Evolutionary conservation across 1,140 invertebrate species (phyloP), one percentile per base, ranked within the genome.

Genomic region (Calliphora vicina): DNA sequence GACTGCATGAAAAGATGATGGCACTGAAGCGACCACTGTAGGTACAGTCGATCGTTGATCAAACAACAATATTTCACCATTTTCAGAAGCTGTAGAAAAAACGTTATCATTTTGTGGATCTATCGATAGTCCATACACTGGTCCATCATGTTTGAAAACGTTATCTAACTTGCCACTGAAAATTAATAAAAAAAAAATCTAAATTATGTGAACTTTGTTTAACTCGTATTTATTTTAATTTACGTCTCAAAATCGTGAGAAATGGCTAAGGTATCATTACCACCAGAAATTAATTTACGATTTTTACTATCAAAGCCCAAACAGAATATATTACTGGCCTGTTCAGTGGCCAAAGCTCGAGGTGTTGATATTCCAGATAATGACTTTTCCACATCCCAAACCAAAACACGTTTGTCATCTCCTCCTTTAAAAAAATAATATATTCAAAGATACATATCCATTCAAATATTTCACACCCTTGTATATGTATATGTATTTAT

Each of bases 271-370:
- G 98, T 96, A 92, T 99, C 97, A 92, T 98, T 98, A 78, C 97
- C 97, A 83, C 96, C 97, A 43, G 97, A 99, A 90, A 97, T 97
- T 85, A 98, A 94, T 89, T 94, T 95, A 27, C 93, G 92, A 88
- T 96, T 97, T 61, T 93, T 92, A 84, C 92, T 94, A 86, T 97
- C 96, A 86, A 98, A 97, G 29, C 94, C 96, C 12, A 99, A 92
- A 88, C 97, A 97, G 90, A 99, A 99, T 84, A 99, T 97, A 90
- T 99, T 99, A 87, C 97, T 98, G 83, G 94, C 93, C 89, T 99
- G 97, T 85, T 96, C 93, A 15, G 94, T 94, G 88, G 94, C 93
- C 96, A 98, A 97, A 0, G 92, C 89, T 17, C 91, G 91, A 0
- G 96, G 96, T 26, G 93, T 92, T 15, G 92, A 93, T 61, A 92